These are phyloP conservation scores for Chromobotia macracanthus DNA, from an alignment of 2,797 vertebrate genomes.

Conservation along the genomic window DNA sequence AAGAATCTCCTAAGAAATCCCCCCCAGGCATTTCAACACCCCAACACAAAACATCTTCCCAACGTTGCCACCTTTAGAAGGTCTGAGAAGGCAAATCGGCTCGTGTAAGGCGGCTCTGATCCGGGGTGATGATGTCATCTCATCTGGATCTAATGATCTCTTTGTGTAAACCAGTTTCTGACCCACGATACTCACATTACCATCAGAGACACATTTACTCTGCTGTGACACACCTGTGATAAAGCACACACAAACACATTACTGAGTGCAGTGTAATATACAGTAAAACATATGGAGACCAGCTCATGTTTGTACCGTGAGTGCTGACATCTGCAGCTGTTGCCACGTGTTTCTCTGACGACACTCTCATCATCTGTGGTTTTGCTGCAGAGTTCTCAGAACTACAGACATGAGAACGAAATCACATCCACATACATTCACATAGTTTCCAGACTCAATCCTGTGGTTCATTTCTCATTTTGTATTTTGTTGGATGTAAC, in stretches of 20 bases:
- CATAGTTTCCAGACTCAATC: no score
- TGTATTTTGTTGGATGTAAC: no score
- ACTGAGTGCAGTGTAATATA: no score
- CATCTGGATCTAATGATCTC: conserved; percentile 72
- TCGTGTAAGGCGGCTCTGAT: conserved; percentile 72
- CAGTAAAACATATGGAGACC: no score
- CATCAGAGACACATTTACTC: conserved; percentile 69
- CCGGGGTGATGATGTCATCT: conserved; percentile 60
- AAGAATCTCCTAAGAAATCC: no score
- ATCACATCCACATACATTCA: neutral
- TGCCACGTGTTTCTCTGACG: conserved; percentile 74
- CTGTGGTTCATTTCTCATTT: no score
- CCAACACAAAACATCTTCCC: neutral
- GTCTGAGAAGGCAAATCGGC: conserved; percentile 74
- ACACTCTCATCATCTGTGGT: conserved; percentile 66
- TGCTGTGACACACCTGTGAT: conserved; percentile 65
- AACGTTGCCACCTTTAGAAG: conserved; percentile 77
- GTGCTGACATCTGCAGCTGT: conserved; percentile 69
- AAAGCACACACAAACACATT: no score
- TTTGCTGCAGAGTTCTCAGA: conserved; percentile 67
- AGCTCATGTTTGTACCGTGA: conserved; percentile 74
- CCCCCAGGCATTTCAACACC: neutral
- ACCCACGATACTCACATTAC: conserved; percentile 80
- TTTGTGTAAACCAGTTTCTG: conserved; percentile 78
- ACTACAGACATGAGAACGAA: conserved; percentile 60